Conservation (phyloP, 2,113 vertebrate species). For the Haemorhous mexicanus region DNA sequence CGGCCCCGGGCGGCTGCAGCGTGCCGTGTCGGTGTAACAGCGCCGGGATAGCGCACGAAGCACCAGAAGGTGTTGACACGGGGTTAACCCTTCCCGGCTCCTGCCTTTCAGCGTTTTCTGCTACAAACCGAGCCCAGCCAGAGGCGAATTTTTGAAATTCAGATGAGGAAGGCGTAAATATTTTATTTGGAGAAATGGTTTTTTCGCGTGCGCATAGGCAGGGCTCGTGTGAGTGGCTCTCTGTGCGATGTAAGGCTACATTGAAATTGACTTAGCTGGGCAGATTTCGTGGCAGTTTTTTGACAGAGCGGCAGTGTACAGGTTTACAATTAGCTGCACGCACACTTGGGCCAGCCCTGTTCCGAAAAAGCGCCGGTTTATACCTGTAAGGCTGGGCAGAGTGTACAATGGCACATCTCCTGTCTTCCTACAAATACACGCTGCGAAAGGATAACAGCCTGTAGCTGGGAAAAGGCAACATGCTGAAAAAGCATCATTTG, state of each 20-base stretch:
- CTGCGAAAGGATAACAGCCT: neutral
- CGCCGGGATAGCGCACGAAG: neutral
- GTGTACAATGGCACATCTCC: neutral
- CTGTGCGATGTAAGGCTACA: fast-evolving
- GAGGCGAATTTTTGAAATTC: neutral
- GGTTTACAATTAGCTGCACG: fast-evolving
- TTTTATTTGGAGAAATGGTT: neutral
- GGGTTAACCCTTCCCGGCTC: conserved; percentile 25
- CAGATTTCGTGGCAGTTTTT: fast-evolving
- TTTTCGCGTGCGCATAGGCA: neutral
- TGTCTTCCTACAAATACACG: neutral
- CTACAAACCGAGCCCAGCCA: neutral
- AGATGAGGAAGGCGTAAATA: neutral
- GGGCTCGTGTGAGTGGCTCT: neutral
- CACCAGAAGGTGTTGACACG: conserved; percentile 18
- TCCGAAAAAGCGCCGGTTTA: neutral
- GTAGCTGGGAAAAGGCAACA: neutral
- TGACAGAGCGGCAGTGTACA: fast-evolving
- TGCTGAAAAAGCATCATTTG: neutral
- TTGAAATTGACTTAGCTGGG: fast-evolving
- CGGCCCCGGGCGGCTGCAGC: neutral
- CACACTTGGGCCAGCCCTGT: neutral
- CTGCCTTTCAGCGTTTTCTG: neutral
- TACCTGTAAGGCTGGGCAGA: neutral
- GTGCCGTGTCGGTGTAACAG: neutral